Conservation (phyloP, 2,797 vertebrate species). For the Argentina silus region DNA sequence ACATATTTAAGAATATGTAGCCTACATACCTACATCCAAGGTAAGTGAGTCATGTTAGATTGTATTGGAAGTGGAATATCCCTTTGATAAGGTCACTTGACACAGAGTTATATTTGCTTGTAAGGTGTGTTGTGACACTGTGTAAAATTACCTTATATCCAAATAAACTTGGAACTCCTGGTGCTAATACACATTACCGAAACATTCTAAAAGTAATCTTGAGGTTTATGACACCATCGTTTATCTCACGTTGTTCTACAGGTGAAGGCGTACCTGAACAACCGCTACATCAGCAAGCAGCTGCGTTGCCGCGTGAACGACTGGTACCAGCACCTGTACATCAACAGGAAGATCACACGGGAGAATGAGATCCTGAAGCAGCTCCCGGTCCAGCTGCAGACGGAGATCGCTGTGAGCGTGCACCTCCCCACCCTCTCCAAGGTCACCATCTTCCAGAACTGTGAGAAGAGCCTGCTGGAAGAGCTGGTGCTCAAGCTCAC, state of each 20-base stretch:
- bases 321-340: conserved; percentile 92
- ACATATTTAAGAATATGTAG: too few species aligned
- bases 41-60: too few species aligned
- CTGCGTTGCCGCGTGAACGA: conserved; percentile 79
- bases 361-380: conserved; percentile 84
- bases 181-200: neutral
- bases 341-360: conserved; percentile 87
- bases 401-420: conserved; percentile 87
- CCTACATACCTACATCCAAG: too few species aligned
- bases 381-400: conserved; percentile 83
- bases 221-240: neutral
- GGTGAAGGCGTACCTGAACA: conserved; percentile 84
- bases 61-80: too few species aligned
- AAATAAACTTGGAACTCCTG: neutral
- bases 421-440: conserved; percentile 88
- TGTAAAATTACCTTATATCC: too few species aligned
- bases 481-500: conserved; percentile 90
- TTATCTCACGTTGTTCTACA: conserved; percentile 26
- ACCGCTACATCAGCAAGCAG: conserved; percentile 68
- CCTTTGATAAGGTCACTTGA: too few species aligned
- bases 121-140: too few species aligned
- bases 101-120: too few species aligned
- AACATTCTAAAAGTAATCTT: neutral
- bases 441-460: conserved; percentile 91
- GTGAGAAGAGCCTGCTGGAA: conserved; percentile 87